Evolutionary conservation across 2,888 invertebrate genomes (phyloP), one percentile per base, ranked within the genome.

Genomic region (Caenorhabditis uteleia): DNA sequence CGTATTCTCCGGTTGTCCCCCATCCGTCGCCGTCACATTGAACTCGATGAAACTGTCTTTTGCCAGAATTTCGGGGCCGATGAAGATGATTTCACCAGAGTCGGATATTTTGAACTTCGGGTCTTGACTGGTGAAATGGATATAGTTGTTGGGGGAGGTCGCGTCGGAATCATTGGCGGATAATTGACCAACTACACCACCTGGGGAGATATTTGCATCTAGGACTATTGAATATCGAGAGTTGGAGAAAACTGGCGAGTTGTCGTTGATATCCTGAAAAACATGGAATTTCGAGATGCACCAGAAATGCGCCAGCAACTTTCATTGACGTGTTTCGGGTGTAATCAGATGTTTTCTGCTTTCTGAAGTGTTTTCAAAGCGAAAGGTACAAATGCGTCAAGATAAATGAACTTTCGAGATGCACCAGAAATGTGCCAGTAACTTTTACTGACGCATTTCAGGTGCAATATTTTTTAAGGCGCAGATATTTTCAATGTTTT

Each of bases 241-340:
- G 48, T 68, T 68, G 8, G 65, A 48, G 50, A 73, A 73, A 1
- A 65, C 50, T 8, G 73, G 73, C 8, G 55, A 20, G 34, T 70
- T 73, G 25, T 73, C 73, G 38, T 73, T 73, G 21, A 67, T 51
- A 23, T 73, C 73, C 58, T 67, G 38, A 12, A 54, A 59, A 40
- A 18, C 5, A 21, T 29, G 14, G 7, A 10, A 10, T 29, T 29
- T 29, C 31, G 14, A 29, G 7, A 10, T n/a, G n/a, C n/a, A n/a
- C 36, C 10, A 10, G 36, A 7, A 49, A 21, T 21, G 16, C n/a
- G n/a, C n/a, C n/a, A n/a, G n/a, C n/a, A n/a, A n/a, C n/a, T n/a
- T n/a, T n/a, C n/a, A n/a, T n/a, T n/a, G n/a, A n/a, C n/a, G n/a
- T n/a, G n/a, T n/a, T n/a, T n/a, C n/a, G n/a, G n/a, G n/a, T n/a